Evolutionary conservation across 2,797 vertebrate species (phyloP).

Genomic region (Rhincodon typus): DNA sequence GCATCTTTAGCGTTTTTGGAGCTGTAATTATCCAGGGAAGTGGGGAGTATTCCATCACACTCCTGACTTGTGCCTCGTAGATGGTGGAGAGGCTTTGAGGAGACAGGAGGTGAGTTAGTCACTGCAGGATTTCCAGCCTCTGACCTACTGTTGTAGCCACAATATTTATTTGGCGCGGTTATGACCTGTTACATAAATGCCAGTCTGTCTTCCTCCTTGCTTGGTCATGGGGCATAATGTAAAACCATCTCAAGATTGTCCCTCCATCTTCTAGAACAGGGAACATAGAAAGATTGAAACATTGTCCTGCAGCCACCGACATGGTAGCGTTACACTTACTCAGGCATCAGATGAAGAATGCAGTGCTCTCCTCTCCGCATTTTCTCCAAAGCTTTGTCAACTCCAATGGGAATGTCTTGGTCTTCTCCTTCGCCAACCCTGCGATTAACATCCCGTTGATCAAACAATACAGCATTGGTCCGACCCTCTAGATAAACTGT

Average conservation of each 20-base stretch:
- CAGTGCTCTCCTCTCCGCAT: conserved; percentile 92
- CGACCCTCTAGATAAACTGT: conserved; percentile 82
- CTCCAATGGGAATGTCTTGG: conserved; percentile 78
- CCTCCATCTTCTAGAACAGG: not conserved
- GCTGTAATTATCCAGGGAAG: no score
- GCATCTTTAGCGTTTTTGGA: no score
- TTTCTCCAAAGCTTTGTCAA: conserved; percentile 91
- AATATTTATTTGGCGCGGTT: not conserved
- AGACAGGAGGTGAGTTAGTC: no score
- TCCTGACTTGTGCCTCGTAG: no score
- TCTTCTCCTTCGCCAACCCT: conserved; percentile 85
- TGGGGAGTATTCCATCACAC: no score
- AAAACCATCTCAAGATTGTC: not conserved
- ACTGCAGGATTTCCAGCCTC: no score
- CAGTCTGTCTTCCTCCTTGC: not conserved
- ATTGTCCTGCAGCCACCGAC: not conserved
- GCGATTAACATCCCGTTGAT: conserved; percentile 77
- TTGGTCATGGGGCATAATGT: not conserved
- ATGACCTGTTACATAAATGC: not conserved
- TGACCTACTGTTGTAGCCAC: no score
- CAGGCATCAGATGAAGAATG: conserved; percentile 73
- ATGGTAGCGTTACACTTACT: conserved; percentile 57
- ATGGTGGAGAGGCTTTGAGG: no score
- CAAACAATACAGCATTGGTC: conserved; percentile 67
- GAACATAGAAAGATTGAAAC: not conserved